phyloP scores from a whole-genome alignment of 2,113 vertebrate species.

The Nerophis ophidion region DNA sequence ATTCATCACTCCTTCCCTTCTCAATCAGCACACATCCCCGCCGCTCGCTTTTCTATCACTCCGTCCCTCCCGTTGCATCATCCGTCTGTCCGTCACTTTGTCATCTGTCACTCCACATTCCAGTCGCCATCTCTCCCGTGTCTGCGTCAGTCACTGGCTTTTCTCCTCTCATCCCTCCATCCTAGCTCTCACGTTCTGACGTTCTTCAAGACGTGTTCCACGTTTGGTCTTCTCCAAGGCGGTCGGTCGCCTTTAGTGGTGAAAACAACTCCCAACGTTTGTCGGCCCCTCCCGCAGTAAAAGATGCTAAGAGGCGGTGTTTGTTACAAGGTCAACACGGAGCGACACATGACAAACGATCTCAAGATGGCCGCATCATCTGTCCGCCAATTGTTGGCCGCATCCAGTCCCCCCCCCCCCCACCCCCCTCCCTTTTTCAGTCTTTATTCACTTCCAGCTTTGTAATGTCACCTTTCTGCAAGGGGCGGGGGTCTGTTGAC shows the following conservation, averaged over 20 bases:
- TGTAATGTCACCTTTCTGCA: conserved; percentile 31
- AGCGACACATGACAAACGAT: conserved; percentile 78
- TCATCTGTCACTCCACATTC: background rate
- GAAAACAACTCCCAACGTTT: conserved; percentile 60
- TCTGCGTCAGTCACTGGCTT: background rate
- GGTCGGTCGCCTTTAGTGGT: conserved; percentile 80
- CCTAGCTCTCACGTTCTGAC: background rate
- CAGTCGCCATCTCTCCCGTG: background rate
- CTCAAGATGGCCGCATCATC: conserved; percentile 77
- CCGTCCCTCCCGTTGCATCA: background rate
- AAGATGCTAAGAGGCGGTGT: conserved; percentile 67
- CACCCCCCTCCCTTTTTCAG: background rate
- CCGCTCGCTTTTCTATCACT: background rate
- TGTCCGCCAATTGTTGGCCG: conserved; percentile 62
- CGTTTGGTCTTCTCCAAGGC: conserved; percentile 86
- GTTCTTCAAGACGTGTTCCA: conserved; percentile 56
- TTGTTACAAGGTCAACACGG: conserved; percentile 77
- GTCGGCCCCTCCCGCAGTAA: conserved; percentile 8
- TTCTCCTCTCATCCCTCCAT: background rate
- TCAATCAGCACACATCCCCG: background rate
- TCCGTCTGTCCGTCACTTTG: background rate
- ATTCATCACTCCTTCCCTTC: background rate
- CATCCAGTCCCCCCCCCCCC: conserved; percentile 20
- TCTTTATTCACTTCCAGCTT: conserved; percentile 25
- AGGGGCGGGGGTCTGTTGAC: no score